phyloP scores from a whole-genome alignment of 2,888 invertebrate species.

The Hesperia comma region DNA sequence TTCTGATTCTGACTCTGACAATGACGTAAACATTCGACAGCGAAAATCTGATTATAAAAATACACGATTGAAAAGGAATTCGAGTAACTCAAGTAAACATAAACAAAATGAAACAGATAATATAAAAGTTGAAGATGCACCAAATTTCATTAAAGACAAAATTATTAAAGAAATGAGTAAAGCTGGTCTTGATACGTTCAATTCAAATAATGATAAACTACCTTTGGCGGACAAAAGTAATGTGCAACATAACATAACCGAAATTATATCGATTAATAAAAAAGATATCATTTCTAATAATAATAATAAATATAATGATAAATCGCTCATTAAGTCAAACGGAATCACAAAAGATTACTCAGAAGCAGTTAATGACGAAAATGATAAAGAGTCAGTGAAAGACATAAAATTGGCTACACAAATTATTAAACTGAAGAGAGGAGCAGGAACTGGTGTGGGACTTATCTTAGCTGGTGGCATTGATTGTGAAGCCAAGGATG shows the following conservation, averaged over 20 bases:
- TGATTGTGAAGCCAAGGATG: constrained; percentile 96
- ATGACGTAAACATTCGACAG: constrained; percentile 71
- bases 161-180: constrained; percentile 69
- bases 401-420: constrained; percentile 58
- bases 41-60: constrained; percentile 77
- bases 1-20: constrained; percentile 73
- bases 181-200: constrained; percentile 62
- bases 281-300: constrained; percentile 28
- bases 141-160: constrained; percentile 65
- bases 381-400: constrained; percentile 50
- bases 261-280: constrained; percentile 18
- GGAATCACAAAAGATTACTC: constrained; percentile 3
- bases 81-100: constrained; percentile 67
- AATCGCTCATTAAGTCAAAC: constrained; percentile 1
- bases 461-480: constrained; percentile 94
- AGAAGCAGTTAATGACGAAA: constrained; percentile 42
- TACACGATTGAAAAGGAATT: constrained; percentile 75
- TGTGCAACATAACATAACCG: constrained; percentile 37
- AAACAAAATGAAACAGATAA: constrained; percentile 67
- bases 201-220: constrained; percentile 47
- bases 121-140: constrained; percentile 65
- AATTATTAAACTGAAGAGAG: constrained; percentile 66
- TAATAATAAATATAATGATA: constrained; percentile 23
- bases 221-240: constrained; percentile 51
- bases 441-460: constrained; percentile 88